Evolutionary conservation across 2,113 vertebrate genomes (phyloP), one percentile per base, ranked within the genome.

Genomic region (Hippocampus abdominalis): DNA sequence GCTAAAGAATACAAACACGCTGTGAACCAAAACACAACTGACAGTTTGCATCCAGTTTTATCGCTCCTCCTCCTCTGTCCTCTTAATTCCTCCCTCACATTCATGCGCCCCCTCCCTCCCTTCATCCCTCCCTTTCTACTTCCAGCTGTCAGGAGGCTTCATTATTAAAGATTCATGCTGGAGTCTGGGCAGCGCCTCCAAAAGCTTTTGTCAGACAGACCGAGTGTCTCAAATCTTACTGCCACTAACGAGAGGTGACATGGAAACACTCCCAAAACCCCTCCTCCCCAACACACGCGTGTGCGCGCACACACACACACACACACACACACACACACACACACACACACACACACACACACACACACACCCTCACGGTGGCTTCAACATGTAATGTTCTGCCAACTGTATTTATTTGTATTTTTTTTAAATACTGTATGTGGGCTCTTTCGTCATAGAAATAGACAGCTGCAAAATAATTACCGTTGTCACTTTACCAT

Each of bases 121-220:
- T 49, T 64, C 73, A 27, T 56, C 66, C 40, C 60, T 64, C 68
- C 66, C 66, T 72, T 75, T 71, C 83, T 71, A 59, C 74, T 81
- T 86, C 85, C 88, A 89, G 85, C 88, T 90, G 89, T 90, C 89
- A 89, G 78, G 74, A 88, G 80, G 82, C 86, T 88, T 89, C 85
- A 86, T 88, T 87, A 90, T 90, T 89, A 90, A 90, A 89, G 84
- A 90, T 90, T 90, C 86, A 90, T 89, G 76, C 77, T 36, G 48
- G 74, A 85, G 84, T 86, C 85, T 89, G 85, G 88, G 84, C 81
- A 87, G 88, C 81, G 86, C 73, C 54, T 89, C 80, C 84, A 81
- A 86, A 88, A 86, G 85, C 88, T 87, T 87, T 89, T 90, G 89
- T 89, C 86, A 89, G 81, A 87, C 85, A 88, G 82, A 84, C 86